A percentile compares a stretch with the other conserved stretches of the same genome.
Conservation (phyloP, 1,140 invertebrate genomes). For the Acromyrmex charruanus region DNA sequence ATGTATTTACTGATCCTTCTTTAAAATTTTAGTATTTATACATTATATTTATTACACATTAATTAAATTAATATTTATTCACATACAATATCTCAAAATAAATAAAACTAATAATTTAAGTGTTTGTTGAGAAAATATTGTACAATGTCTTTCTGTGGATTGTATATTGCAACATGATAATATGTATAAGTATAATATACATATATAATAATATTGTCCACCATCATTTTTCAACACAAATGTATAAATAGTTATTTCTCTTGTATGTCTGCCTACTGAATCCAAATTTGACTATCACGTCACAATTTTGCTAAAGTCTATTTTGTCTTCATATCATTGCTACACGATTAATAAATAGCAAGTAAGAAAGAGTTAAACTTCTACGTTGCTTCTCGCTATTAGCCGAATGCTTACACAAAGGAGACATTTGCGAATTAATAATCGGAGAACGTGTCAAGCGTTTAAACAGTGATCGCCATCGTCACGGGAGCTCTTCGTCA, state of each 20-base stretch:
- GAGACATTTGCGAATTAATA: slow-evolving; percentile 35
- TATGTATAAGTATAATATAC: too few relatives aligned
- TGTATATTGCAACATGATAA: neutral
- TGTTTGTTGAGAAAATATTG: neutral
- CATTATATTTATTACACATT: too few relatives aligned
- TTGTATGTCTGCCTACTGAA: too few relatives aligned
- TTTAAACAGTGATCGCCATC: slow-evolving; percentile 19
- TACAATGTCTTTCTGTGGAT: neutral
- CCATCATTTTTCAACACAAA: too few relatives aligned
- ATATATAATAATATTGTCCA: too few relatives aligned
- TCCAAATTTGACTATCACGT: neutral
- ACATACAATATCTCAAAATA: neutral
- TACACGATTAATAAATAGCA: neutral
- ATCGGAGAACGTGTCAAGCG: slow-evolving; percentile 31
- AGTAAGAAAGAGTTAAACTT: slow-evolving; percentile 22
- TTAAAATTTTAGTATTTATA: neutral
- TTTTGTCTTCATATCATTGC: neutral
- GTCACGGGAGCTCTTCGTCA: slow-evolving; percentile 1
- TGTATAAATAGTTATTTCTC: too few relatives aligned
- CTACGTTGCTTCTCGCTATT: neutral
- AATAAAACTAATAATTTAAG: neutral
- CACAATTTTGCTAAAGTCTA: neutral
- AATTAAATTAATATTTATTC: neutral
- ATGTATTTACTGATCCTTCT: neutral
- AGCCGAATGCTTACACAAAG: neutral